These are phyloP conservation scores for Alethe diademata DNA, from an alignment of 2,113 vertebrate genomes.

Conservation along the genomic window DNA sequence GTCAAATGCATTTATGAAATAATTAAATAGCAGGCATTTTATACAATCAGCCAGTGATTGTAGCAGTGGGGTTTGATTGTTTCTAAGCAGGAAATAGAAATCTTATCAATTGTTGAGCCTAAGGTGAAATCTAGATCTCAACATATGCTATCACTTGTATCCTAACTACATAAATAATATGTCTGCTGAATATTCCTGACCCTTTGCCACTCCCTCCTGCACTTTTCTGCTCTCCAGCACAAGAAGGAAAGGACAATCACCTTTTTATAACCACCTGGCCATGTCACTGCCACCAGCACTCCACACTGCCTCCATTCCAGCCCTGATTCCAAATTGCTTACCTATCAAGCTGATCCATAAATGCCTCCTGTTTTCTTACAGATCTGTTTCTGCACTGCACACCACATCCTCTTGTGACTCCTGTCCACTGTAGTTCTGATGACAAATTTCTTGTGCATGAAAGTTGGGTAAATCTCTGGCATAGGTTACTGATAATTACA, in stretches of 20 bases:
- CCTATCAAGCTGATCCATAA: neutral
- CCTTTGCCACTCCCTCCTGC: neutral
- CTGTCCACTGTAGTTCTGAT: neutral
- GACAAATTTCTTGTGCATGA: neutral
- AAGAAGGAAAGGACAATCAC: neutral
- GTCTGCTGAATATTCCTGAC: neutral
- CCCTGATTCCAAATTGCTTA: neutral
- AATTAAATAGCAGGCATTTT: neutral
- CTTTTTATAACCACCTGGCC: neutral
- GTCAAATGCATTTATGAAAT: neutral
- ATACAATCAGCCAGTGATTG: neutral
- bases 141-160: neutral
- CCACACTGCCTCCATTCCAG: neutral
- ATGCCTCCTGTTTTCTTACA: neutral
- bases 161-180: neutral
- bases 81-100: conserved; percentile 12
- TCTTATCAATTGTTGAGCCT: neutral
- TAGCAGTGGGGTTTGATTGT: neutral
- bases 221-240: neutral
- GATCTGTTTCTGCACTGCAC: neutral
- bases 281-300: neutral
- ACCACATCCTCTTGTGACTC: neutral
- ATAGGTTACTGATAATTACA: neutral
- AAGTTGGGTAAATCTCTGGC: neutral
- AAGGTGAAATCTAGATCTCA: neutral